Percentiles rank a stretch among this genome's conserved stretches.
Conservation (phyloP, 2,797 vertebrate genomes). For the Naso thynnoides region DNA sequence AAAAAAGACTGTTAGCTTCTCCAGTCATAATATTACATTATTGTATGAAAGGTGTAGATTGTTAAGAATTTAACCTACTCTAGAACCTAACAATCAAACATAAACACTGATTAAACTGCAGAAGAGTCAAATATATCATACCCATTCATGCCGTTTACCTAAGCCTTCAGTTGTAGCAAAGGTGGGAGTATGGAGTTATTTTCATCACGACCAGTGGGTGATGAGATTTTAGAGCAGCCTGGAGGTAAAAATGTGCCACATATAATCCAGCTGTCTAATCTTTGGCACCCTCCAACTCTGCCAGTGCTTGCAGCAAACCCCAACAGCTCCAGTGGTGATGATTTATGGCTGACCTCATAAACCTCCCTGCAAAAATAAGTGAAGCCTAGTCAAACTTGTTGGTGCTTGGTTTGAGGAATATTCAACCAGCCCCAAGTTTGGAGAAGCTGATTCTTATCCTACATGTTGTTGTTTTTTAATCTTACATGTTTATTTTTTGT, state of each 20-base stretch:
- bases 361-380: constrained; percentile 16
- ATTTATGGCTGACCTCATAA: constrained; percentile 19
- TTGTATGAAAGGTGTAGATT: background rate
- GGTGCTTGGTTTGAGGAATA: background rate
- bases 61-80: background rate
- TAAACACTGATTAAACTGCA: too few relatives aligned
- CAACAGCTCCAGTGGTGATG: constrained; percentile 18
- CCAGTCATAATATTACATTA: background rate
- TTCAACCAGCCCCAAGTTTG: too few relatives aligned
- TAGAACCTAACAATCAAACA: background rate
- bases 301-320: constrained; percentile 34
- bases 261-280: constrained; percentile 52
- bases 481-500: too few relatives aligned
- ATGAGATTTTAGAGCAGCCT: constrained; percentile 29
- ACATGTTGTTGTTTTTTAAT: too few relatives aligned
- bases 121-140: too few relatives aligned
- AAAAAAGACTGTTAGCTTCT: background rate
- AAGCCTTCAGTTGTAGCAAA: background rate
- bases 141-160: background rate
- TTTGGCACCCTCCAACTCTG: constrained; percentile 26
- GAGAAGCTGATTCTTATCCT: background rate
- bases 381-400: background rate
- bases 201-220: constrained; percentile 11
- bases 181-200: constrained; percentile 17
- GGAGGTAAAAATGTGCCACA: constrained; percentile 29